phyloP scores from a whole-genome alignment of 2,113 vertebrate species.

The Phocoena phocoena region DNA sequence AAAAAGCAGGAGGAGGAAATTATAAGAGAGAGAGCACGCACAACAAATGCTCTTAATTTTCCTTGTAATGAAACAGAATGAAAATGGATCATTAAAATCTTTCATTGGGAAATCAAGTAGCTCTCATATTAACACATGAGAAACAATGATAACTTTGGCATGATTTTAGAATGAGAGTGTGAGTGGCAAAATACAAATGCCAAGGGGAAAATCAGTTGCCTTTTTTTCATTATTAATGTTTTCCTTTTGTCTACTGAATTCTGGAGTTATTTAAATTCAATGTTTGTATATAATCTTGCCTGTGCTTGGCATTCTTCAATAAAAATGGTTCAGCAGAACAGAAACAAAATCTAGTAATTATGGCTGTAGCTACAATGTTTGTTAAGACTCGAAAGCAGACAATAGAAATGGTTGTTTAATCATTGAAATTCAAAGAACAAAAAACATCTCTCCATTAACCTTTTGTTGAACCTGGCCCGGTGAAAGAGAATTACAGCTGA shows the following conservation, averaged over 20 bases:
- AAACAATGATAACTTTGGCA: slow-evolving; percentile 49
- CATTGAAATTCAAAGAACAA: slow-evolving; percentile 61
- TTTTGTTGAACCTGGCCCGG: slow-evolving; percentile 58
- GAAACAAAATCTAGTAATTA: slow-evolving; percentile 67
- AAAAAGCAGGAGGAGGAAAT: slow-evolving; percentile 36
- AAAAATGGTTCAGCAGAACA: slow-evolving; percentile 61
- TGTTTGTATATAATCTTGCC: slow-evolving; percentile 62
- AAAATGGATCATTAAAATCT: slow-evolving; percentile 52
- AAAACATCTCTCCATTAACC: slow-evolving; percentile 26
- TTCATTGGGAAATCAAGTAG: slow-evolving; percentile 56
- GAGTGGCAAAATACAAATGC: slow-evolving; percentile 44
- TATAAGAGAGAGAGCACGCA: not conserved
- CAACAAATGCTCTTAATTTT: slow-evolving; percentile 61
- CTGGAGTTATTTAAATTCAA: slow-evolving; percentile 53
- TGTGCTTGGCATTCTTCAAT: slow-evolving; percentile 65
- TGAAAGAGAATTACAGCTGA: slow-evolving; percentile 52
- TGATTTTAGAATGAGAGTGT: slow-evolving; percentile 49
- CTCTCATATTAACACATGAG: slow-evolving; percentile 50
- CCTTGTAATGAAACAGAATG: slow-evolving; percentile 49
- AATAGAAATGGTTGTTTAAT: slow-evolving; percentile 65
- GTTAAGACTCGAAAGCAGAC: slow-evolving; percentile 48
- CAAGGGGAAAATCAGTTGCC: not conserved
- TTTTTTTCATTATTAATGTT: slow-evolving; percentile 61
- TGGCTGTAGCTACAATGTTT: slow-evolving; percentile 59
- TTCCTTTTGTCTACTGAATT: slow-evolving; percentile 65